Evolutionary conservation across 2,797 vertebrate species (phyloP), one percentile per base, ranked within the genome.

Genomic region (Champsocephalus esox): DNA sequence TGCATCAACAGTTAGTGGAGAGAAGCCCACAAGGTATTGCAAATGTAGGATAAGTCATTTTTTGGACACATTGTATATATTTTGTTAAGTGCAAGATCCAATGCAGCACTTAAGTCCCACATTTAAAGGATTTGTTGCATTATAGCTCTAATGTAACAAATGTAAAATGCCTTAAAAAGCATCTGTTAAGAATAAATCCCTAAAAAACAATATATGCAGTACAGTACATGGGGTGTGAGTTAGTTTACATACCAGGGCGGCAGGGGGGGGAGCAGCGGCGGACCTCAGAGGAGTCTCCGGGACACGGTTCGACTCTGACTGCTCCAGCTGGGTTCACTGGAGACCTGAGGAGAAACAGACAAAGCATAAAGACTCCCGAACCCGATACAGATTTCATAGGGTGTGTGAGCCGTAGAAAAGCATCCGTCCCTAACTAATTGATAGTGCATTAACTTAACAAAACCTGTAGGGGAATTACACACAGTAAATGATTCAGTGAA

Each of bases 181-280:
- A 7, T 38, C 8, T 2, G 34, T 38, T 6, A 6, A 38, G 6
- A 38, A 38, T 2, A 38, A 48, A 48, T 65, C 10, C 2, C 48
- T 13, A 6, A 9, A 11, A 61, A 14, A 43, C 4, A 57, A 49
- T 0, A 12, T 16, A 24, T 49, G 34, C 24, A 38, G 34, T 12
- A 51, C 13, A 32, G 34, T 66, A 19, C 3, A 4, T n/a, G 57
- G 12, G 49, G 1, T 69, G 48, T 49, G 19, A 6, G 6, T 1
- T 44, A 1, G 50, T 32, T 1, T 90, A 98, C 97, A 95, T 90
- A 98, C 97, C 95, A 64, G 94, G 67, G 2, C 66, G 50, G 17
- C 97, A 98, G 46, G 89, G 79, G 0, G 66, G 80, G 81, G 91
- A 89, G 77, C 97, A 98, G 58, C 66, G 89, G 0, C 90, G 93